Base-by-base conservation (phyloP, 2,113 vertebrate genomes). In the Onychostoma macrolepis region DNA sequence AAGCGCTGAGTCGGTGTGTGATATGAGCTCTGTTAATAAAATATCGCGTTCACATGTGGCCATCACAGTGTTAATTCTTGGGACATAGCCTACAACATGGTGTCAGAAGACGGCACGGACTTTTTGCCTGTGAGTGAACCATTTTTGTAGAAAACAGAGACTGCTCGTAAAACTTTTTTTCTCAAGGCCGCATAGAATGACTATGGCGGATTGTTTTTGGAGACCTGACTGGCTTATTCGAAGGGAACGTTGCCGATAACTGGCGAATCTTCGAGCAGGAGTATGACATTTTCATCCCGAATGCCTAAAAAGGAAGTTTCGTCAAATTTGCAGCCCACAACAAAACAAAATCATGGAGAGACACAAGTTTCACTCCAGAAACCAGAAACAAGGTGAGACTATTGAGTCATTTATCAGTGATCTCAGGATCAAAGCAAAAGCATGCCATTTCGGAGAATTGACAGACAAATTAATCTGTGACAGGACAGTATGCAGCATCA, bases 151-250 rank as follows among this genome's bases (percentile, higher is more conserved):
- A 58, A 24, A 58, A 58, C 21, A 24, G 8, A n/a, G 24, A 2
- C 8, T n/a, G 8, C 8, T 10, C 8, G 0, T 61, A 24, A 61
- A 61, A 4, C 0, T 38, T 38, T 2, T 61, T 61, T 61, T 61
- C 56, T 4, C 56, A 58, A n/a, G 8, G 4, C 56, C 9, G 53
- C 17, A 19, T 7, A n/a, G 56, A 9, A 24, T 61, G 56, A 61
- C 8, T n/a, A 81, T 41, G 21, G 80, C 36, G 24, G 76, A 89
- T 26, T 71, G 81, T 38, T 89, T 89, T 80, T 9, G 50, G n/a
- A 84, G 76, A 84, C 84, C 80, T 1, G 81, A 89, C 13, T 71
- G 72, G 41, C 78, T 89, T 79, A 53, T 91, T 92, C 0, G 87
- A 88, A 43, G 41, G 41, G n/a, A n/a, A n/a, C 30, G 58, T 83